Evolutionary conservation across 2,113 vertebrate species (phyloP).

Genomic region (Hymenochirus boettgeri): DNA sequence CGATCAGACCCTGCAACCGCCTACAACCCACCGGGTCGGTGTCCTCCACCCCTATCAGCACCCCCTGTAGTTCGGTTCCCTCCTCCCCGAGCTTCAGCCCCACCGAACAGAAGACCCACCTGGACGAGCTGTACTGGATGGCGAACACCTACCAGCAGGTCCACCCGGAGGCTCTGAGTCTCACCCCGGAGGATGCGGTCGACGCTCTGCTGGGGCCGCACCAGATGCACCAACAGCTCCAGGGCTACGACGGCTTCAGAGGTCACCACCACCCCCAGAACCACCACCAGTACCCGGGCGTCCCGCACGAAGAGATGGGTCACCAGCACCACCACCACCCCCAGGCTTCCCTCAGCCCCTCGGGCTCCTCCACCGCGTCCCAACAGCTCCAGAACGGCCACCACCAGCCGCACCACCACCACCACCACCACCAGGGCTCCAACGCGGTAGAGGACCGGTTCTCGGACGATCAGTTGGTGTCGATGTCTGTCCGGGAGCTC

Average conservation of each 20-base stretch:
- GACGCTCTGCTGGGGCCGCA: constrained; percentile 94
- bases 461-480: constrained; percentile 97
- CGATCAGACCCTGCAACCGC: constrained; percentile 85
- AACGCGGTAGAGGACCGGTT: constrained; percentile 93
- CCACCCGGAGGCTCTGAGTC: constrained; percentile 91
- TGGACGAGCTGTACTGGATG: constrained; percentile 99
- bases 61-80: constrained; percentile 97
- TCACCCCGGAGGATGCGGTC: constrained; percentile 96
- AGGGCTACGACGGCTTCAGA: no score
- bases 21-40: constrained; percentile 92
- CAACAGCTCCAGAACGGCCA: constrained; percentile 82
- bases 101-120: constrained; percentile 94
- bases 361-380: constrained; percentile 75
- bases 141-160: constrained; percentile 87
- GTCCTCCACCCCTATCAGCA: constrained; percentile 96
- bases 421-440: constrained; percentile 69
- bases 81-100: constrained; percentile 98
- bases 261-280: constrained; percentile 78
- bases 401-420: constrained; percentile 81
- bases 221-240: constrained; percentile 88
- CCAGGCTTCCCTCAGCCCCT: constrained; percentile 80
- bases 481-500: constrained; percentile 97
- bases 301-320: constrained; percentile 84
- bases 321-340: constrained; percentile 84
- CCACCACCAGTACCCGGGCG: constrained; percentile 74